These are phyloP conservation scores for Tapera naevia DNA, from an alignment of 2,797 vertebrate species.

Conservation along the genomic window DNA sequence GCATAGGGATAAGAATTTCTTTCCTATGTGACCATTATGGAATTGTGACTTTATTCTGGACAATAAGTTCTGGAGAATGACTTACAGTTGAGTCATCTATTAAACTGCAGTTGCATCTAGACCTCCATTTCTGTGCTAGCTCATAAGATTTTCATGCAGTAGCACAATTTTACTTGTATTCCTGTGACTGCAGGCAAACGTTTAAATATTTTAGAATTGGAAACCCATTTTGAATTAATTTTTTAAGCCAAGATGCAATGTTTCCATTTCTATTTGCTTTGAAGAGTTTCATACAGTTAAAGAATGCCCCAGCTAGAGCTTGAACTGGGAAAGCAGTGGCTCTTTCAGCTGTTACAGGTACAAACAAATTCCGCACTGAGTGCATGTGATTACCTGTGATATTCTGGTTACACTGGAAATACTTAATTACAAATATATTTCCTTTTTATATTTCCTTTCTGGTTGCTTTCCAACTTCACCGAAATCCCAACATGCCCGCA, in stretches of 20 bases:
- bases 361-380: background rate
- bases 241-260: constrained; percentile 35
- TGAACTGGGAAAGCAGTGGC: background rate
- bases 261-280: constrained; percentile 34
- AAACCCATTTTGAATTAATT: constrained; percentile 33
- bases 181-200: constrained; percentile 2
- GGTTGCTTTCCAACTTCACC: background rate
- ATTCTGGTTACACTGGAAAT: background rate
- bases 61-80: background rate
- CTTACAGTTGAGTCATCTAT: constrained; percentile 31
- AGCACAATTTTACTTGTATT: constrained; percentile 33
- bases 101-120: constrained; percentile 10
- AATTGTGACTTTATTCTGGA: background rate
- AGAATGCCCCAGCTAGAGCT: background rate
- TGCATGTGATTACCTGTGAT: background rate
- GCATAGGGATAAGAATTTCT: background rate
- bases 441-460: background rate
- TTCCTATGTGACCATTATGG: background rate
- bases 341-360: background rate
- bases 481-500: background rate
- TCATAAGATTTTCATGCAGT: constrained; percentile 49
- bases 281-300: background rate
- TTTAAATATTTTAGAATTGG: constrained; percentile 67
- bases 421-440: background rate
- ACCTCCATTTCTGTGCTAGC: constrained; percentile 6